These are phyloP conservation scores for Herminia tarsipennalis DNA, from an alignment of 2,888 invertebrate species.

Conservation along the genomic window DNA sequence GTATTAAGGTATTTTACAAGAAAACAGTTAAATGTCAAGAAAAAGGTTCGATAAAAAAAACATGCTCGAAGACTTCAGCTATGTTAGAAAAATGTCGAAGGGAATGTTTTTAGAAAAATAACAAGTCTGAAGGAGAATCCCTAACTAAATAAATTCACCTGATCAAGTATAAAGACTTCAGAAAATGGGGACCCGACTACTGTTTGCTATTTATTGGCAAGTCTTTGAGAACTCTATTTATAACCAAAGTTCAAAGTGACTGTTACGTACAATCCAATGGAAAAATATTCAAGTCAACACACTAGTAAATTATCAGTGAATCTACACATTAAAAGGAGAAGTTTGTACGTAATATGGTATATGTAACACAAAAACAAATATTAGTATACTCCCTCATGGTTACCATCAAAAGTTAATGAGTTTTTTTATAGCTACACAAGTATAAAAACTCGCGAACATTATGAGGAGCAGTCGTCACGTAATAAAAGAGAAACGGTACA, in stretches of 20 bases:
- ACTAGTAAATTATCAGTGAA: slow-evolving; percentile 32
- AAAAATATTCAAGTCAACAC: slow-evolving; percentile 41
- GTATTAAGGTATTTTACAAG: slow-evolving; percentile 8
- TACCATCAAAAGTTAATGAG: slow-evolving; percentile 60
- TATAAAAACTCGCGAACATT: slow-evolving; percentile 53
- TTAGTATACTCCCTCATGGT: slow-evolving; percentile 45
- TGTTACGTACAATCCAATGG: slow-evolving; percentile 36
- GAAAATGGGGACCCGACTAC: slow-evolving; percentile 31
- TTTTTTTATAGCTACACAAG: slow-evolving; percentile 52
- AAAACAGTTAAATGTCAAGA: slow-evolving; percentile 4
- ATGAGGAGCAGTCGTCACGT: slow-evolving; percentile 63
- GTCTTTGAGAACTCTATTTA: slow-evolving; percentile 32
- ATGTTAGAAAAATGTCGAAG: slow-evolving; percentile 28
- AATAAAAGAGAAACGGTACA: slow-evolving; percentile 65
- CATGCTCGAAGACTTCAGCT: slow-evolving; percentile 11
- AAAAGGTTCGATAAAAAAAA: slow-evolving; percentile 13
- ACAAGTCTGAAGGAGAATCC: slow-evolving; percentile 29
- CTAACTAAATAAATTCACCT: slow-evolving; percentile 44
- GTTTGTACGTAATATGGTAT: slow-evolving; percentile 34
- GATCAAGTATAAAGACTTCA: slow-evolving; percentile 34
- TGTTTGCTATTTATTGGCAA: slow-evolving; percentile 44
- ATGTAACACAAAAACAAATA: slow-evolving; percentile 47
- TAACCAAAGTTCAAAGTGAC: slow-evolving; percentile 43
- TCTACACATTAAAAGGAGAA: slow-evolving; percentile 29
- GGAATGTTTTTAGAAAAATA: slow-evolving; percentile 37